Base-by-base conservation (phyloP, 2,113 vertebrate genomes). In the Cheirogaleus medius region DNA sequence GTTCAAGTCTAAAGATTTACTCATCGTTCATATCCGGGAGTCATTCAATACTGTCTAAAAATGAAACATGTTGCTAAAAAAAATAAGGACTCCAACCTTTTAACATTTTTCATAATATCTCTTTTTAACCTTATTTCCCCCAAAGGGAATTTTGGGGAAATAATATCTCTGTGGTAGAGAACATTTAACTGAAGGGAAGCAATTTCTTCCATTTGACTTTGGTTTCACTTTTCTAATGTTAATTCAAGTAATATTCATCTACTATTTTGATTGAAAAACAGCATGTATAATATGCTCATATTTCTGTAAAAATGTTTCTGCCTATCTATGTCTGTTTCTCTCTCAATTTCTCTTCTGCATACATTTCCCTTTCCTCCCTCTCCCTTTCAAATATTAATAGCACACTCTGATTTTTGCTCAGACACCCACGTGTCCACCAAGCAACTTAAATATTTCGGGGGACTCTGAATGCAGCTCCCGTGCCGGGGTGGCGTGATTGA, bases 91-190 rank as follows among this genome's bases (percentile, higher is more conserved):
- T 93, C 47, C 25, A 81, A 49, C 68, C 66, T 92, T 69, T 90
- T 71, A 69, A 96, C 77, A 90, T 77, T 94, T 94, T 95, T 92
- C 44, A 86, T 54, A 39, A 76, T 87, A 92, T 93, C 47, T 84
- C 96, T 96, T 95, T 52, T 97, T 97, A 97, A 96, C 80, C 90
- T 94, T 94, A 58, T 68, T 97, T 95, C 37, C 90, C 52, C 91
- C 92, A 80, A 90, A 81, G 90, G 47, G 52, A 37, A 84, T 94
- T 74, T 69, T 89, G 90, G 91, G 80, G 87, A 94, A 97, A 93
- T 87, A 80, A 52, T 86, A 32, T 64, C 69, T 96, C 52, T 69
- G 44, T 39, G 39, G 54, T 60, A 47, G 93, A 73, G 47, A 89
- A 23, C 71, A 82, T 47, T 90, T 71, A 93, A 83, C 39, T 27